phyloP scores from a whole-genome alignment of 2,113 vertebrate genomes.

The Podarcis cretensis region DNA sequence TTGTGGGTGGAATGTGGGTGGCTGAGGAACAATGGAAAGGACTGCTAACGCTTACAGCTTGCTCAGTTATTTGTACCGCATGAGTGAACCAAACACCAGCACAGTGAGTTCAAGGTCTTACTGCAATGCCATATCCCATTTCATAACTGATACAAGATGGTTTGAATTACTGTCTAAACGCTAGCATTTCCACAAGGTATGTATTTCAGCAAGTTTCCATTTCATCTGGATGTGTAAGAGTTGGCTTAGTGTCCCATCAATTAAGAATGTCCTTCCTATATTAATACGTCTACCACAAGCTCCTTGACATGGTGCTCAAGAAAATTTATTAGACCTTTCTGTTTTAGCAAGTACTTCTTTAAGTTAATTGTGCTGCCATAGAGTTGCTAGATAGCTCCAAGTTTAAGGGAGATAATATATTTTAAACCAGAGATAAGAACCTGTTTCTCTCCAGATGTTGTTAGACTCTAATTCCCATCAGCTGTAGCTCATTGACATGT shows the following conservation, averaged over 20 bases:
- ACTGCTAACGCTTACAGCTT: background rate
- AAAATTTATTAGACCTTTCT: background rate
- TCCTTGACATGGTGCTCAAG: background rate
- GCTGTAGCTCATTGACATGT: background rate
- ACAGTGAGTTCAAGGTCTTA: background rate
- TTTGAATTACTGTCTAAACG: background rate
- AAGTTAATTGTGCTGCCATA: background rate
- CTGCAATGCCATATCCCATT: background rate
- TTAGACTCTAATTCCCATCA: background rate
- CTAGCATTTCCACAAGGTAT: background rate
- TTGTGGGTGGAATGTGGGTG: background rate
- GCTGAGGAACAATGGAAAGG: background rate
- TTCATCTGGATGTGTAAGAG: background rate
- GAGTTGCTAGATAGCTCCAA: background rate
- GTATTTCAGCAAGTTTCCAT: constrained; percentile 8
- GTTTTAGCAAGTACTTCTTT: background rate
- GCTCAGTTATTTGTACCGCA: background rate
- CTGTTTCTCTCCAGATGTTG: background rate
- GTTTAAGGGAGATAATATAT: background rate
- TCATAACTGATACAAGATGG: background rate
- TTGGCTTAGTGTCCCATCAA: background rate
- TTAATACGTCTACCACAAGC: background rate
- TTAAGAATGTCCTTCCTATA: background rate
- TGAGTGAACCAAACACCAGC: background rate
- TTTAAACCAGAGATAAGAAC: background rate